Base-by-base conservation (phyloP, 2,113 vertebrate genomes). In the Vulpes lagopus region DNA sequence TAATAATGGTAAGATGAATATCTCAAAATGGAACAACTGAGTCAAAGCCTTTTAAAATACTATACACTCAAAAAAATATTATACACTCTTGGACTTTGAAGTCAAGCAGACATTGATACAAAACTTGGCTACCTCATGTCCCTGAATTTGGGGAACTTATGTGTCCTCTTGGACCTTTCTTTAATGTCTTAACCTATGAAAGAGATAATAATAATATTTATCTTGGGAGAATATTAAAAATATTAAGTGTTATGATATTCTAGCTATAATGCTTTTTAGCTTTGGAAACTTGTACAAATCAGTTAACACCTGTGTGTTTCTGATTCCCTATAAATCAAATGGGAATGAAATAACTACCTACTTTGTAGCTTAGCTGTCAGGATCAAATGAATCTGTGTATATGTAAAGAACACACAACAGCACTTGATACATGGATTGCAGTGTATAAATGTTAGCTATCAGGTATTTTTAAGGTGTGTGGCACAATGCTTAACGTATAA, bases 351-450 rank as follows among this genome's bases (percentile, higher is more conserved):
- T 43, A 30, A 69, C 20, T 17, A 22, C 27, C 27, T 78, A 22
- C 4, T 3, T 62, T 19, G 17, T 11, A 43, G 23, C 2, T 53
- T 8, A 83, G 2, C 20, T 71, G 64, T 38, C 57, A 64, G 32
- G 49, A 62, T 65, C 67, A 76, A 38, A 22, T 69, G 76, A 25
- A 15, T 69, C 16, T 35, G 10, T 15, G 0, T 32, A 5, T 43
- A 6, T 25, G 23, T 74, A 53, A 4, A 60, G 51, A 12, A 51
- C 32, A 35, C 0, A 74, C 19, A 12, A 16, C 8, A 17, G 53
- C 11, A 15, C 0, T 27, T 62, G n/a, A 49, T n/a, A 25, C 11
- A 11, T 3, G 8, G 4, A 74, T 55, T 4, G 1, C 11, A 14
- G 5, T 27, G 8, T 30, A 2, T 38, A 12, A 69, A 2, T 43